Base-by-base conservation (phyloP, 2,113 vertebrate species). In the Ariopsis seemanni region DNA sequence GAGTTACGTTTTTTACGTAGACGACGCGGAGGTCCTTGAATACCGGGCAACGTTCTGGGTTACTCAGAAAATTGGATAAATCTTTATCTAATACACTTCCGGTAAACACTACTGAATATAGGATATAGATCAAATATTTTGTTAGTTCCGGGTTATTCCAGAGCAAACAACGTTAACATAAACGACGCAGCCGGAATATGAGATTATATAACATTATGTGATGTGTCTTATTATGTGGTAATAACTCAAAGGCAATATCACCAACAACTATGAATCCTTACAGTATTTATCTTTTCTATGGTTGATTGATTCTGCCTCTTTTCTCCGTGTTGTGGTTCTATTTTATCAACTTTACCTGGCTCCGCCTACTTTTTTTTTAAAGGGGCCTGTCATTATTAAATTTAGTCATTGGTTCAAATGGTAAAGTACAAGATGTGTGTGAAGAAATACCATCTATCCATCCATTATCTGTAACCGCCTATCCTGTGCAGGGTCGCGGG, bases 351-450 rank as follows among this genome's bases (percentile, higher is more conserved):
- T 30, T 52, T 14, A 52, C 10, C 50, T 78, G 75, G 50, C 12
- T 15, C 75, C 75, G 5, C 75, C 50, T 53, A 78, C 72, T 78
- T 78, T 53, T n/a, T 53, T n/a, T 22, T 53, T 78, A 78, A 78
- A 78, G 50, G 50, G 75, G 3, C 25, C 11, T 14, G 5, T 53
- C 11, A n/a, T 78, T 22, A 53, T 53, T 27, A 78, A 22, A n/a
- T 52, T 14, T 25, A 25, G 25, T 53, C 12, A 15, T 20, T 18
- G 6, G 34, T 48, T 74, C 17, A 34, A n/a, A 65, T n/a, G n/a
- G 22, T 34, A 17, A 71, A 34, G 27, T 34, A 34, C 12, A 42
- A 42, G 42, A 42, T 42, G 14, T n/a, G 63, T 65, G 63, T 30
- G 34, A 20, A 74, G 17, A 48, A 48, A 48, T 69, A 69, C 5